Conservation (phyloP, 2,888 invertebrate genomes). For the Drosophila atripex region DNA sequence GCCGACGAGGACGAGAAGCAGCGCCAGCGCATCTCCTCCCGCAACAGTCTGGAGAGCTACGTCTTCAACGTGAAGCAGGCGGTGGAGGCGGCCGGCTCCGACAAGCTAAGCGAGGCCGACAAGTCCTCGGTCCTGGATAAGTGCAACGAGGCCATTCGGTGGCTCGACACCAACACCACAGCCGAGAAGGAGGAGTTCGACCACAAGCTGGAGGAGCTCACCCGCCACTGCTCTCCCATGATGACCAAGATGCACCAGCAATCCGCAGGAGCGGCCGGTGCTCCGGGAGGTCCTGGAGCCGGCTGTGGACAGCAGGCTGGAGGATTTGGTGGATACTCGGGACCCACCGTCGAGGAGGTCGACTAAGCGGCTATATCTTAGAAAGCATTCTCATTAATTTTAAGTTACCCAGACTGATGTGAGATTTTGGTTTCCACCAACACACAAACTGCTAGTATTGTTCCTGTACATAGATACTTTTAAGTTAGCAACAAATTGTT, state of each 20-base stretch:
- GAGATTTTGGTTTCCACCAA: slow-evolving; percentile 11
- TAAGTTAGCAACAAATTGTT: slow-evolving; percentile 24
- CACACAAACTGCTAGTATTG: background rate
- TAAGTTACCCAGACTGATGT: slow-evolving; percentile 22
- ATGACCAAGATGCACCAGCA: slow-evolving; percentile 85
- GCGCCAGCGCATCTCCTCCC: no score
- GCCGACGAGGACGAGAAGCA: no score
- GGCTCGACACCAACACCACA: slow-evolving; percentile 72
- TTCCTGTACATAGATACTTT: background rate
- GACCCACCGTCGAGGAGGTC: slow-evolving; percentile 81
- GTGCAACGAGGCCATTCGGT: no score
- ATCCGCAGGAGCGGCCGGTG: slow-evolving; percentile 84
- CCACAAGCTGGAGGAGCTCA: slow-evolving; percentile 81
- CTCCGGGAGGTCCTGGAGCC: slow-evolving; percentile 23
- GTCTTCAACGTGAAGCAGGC: no score
- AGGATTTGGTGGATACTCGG: slow-evolving; percentile 86
- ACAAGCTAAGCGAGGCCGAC: no score
- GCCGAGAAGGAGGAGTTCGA: slow-evolving; percentile 91
- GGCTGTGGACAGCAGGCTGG: slow-evolving; percentile 85
- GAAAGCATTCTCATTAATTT: slow-evolving; percentile 2
- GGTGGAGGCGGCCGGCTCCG: no score
- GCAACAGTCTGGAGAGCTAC: no score
- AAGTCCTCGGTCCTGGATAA: no score
- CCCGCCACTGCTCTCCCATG: slow-evolving; percentile 83
- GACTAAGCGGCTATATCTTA: slow-evolving; percentile 63